These are phyloP conservation scores for Lipophrys pholis DNA, from an alignment of 2,113 vertebrate species.

Conservation along the genomic window DNA sequence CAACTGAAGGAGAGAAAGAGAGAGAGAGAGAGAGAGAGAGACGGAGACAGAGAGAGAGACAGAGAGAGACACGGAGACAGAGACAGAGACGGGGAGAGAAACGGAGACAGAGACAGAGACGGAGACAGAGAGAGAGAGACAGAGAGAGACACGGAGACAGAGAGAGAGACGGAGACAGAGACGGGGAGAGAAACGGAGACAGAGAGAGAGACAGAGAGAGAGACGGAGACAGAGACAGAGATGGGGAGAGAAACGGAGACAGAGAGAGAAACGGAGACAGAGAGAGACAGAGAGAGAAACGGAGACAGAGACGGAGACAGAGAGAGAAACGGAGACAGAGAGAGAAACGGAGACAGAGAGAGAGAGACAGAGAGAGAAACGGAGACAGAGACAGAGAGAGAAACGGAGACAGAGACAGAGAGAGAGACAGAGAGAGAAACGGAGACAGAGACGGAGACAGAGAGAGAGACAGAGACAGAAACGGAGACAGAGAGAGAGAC, in stretches of 20 bases:
- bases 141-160: too few species aligned
- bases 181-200: background rate
- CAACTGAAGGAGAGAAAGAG: constrained; percentile 9
- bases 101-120: too few species aligned
- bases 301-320: too few species aligned
- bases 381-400: background rate
- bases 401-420: background rate
- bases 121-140: too few species aligned
- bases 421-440: background rate
- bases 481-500: too few species aligned
- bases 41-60: background rate
- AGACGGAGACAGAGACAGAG: background rate
- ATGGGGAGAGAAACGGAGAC: constrained; percentile 52
- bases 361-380: background rate
- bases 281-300: background rate
- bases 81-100: too few species aligned
- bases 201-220: background rate
- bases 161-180: too few species aligned
- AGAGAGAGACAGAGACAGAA: background rate
- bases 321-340: background rate
- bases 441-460: background rate
- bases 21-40: background rate
- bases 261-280: background rate
- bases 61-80: too few species aligned
- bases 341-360: background rate